phyloP scores from a whole-genome alignment of 2,113 vertebrate genomes.

The Trachemys scripta region DNA sequence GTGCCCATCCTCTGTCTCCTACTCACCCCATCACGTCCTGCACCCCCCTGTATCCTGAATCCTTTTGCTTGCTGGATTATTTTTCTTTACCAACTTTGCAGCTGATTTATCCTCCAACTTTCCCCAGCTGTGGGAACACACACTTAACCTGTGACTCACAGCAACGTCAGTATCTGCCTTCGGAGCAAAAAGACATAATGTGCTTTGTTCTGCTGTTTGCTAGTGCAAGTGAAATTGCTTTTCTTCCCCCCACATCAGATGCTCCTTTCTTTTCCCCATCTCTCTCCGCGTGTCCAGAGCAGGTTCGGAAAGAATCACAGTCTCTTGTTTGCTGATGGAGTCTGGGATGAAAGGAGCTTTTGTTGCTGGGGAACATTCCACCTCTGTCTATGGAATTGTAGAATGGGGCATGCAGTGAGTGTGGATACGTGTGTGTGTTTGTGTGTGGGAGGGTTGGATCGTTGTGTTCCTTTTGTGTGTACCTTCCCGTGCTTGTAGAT shows the following conservation, averaged over 20 bases:
- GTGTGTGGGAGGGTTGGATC: not conserved
- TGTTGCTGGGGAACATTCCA: not conserved
- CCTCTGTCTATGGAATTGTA: not conserved
- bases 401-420: accelerated
- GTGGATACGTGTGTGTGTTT: not conserved
- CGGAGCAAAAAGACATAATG: conserved; percentile 29
- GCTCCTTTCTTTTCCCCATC: not conserved
- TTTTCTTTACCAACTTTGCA: not conserved
- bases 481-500: not conserved
- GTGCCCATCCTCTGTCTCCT: not conserved
- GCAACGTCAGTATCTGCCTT: not conserved
- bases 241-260: conserved; percentile 20
- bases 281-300: not conserved
- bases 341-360: not conserved
- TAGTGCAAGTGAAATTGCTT: conserved; percentile 43
- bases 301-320: conserved; percentile 2
- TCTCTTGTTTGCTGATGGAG: not conserved
- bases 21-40: not conserved
- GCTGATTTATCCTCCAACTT: not conserved
- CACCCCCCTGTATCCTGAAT: not conserved
- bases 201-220: conserved; percentile 30
- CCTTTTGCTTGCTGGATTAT: not conserved
- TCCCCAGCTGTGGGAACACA: not conserved
- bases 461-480: not conserved
- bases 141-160: conserved; percentile 3